Conservation (phyloP, 1,140 invertebrate species). For the Atta texana region DNA sequence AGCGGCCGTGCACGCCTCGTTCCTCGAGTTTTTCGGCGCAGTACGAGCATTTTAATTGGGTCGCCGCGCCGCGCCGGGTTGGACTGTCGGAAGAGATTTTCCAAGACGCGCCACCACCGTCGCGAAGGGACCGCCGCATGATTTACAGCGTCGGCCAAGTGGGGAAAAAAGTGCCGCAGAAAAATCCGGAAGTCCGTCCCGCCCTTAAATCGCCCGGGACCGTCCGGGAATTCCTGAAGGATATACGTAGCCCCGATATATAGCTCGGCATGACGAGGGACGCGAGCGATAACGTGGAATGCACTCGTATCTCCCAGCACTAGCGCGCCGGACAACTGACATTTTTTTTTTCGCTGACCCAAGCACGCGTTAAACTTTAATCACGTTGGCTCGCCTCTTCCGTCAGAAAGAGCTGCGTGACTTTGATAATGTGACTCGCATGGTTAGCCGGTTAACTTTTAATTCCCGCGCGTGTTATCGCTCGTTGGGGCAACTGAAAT, state of each 20-base stretch:
- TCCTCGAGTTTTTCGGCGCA: constrained; percentile 58
- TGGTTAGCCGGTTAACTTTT: constrained; percentile 62
- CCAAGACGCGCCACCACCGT: constrained; percentile 47
- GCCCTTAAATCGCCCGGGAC: constrained; percentile 66
- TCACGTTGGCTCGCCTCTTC: constrained; percentile 49
- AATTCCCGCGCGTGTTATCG: constrained; percentile 53
- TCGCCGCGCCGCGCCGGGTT: neutral
- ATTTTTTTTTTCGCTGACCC: constrained; percentile 38
- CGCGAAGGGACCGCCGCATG: constrained; percentile 31
- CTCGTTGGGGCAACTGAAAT: constrained; percentile 18
- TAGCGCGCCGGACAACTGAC: constrained; percentile 54
- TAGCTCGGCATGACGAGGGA: constrained; percentile 61
- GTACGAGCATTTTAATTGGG: constrained; percentile 71
- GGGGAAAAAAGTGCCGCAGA: constrained; percentile 47
- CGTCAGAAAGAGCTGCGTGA: constrained; percentile 60
- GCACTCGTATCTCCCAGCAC: constrained; percentile 60
- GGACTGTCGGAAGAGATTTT: constrained; percentile 70
- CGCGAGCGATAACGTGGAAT: constrained; percentile 67
- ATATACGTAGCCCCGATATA: constrained; percentile 63
- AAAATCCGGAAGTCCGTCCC: constrained; percentile 69
- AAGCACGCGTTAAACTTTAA: constrained; percentile 65
- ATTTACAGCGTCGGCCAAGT: constrained; percentile 31
- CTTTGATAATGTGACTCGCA: constrained; percentile 61
- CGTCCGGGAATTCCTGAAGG: constrained; percentile 69
- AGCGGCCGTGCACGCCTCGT: constrained; percentile 27